Base-by-base conservation (phyloP, 1,140 invertebrate species). In the Mya arenaria region DNA sequence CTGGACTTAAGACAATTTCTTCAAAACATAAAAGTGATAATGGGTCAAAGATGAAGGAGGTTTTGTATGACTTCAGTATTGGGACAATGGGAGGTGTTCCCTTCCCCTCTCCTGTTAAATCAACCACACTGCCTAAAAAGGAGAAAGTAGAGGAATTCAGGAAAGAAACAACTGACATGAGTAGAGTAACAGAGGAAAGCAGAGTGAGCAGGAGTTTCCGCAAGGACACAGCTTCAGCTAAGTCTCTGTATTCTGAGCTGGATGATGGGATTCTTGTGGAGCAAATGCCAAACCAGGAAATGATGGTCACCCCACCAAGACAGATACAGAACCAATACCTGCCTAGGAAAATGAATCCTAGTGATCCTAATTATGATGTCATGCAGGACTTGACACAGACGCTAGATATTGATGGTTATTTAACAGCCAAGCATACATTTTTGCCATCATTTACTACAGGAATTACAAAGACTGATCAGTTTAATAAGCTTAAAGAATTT, bases 381-480 rank as follows among this genome's bases (percentile, higher is more conserved):
- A 83, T 75, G 71, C 68, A 84, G 39, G 80, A 83, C 60, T 36
- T 84, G 5, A 72, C 58, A 39, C 74, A 82, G 32, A 86, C 73
- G 36, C 39, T 82, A 30, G 73, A 78, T 37, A 65, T 37, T 17
- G 81, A 85, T 44, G 68, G 69, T 37, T 77, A 62, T 15, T 36
- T 74, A 17, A 82, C 83, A 23, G 72, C 85, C 48, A 86, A 84
- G 72, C 86, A 90, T 56, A 81, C 79, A n/a, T 88, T 91, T 71
- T 25, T 92, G 25, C 85, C 89, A 30, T 88, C 85, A 56, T 87
- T 91, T 68, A 86, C 83, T 69, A 58, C 82, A 30, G 90, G 89
- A 15, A 85, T 90, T 1, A 92, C 92, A 32, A 91, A 90, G 65
- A 84, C 79, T 71, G 92, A 92, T 78, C 92, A 92, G 71, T 92